phyloP scores from a whole-genome alignment of 2,888 invertebrate genomes.

The Listrodromus nycthemerus region DNA sequence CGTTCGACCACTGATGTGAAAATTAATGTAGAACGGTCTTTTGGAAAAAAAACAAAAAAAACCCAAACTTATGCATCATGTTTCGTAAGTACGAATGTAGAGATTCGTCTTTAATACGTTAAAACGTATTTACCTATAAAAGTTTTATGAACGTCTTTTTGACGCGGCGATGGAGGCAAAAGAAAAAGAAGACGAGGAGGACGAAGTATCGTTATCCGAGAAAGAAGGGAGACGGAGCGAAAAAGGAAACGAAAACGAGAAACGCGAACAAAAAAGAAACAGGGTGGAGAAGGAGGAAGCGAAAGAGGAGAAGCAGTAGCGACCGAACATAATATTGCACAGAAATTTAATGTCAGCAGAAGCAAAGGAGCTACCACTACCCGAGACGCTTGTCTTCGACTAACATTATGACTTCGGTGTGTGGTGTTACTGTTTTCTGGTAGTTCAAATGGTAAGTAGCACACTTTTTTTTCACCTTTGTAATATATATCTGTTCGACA shows the following conservation, averaged over 20 bases:
- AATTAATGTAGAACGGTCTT: background rate
- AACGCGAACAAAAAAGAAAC: conserved; percentile 53
- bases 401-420: conserved; percentile 43
- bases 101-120: background rate
- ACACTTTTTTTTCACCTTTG: conserved; percentile 9
- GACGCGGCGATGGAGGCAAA: conserved; percentile 15
- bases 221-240: conserved; percentile 41
- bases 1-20: too few species aligned
- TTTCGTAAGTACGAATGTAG: background rate
- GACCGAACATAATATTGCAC: conserved; percentile 72
- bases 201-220: background rate
- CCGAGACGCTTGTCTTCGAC: conserved; percentile 38
- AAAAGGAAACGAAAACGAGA: conserved; percentile 48
- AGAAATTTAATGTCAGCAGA: conserved; percentile 76
- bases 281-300: conserved; percentile 57
- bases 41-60: background rate
- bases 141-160: background rate
- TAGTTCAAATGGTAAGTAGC: conserved; percentile 69
- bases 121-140: background rate
- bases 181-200: background rate
- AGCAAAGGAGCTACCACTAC: conserved; percentile 64
- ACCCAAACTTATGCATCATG: background rate
- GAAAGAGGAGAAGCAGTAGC: conserved; percentile 56
- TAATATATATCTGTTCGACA: too few species aligned
- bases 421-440: conserved; percentile 43